Evolutionary conservation across 2,113 vertebrate species (phyloP).

Genomic region (Oncorhynchus tshawytscha): DNA sequence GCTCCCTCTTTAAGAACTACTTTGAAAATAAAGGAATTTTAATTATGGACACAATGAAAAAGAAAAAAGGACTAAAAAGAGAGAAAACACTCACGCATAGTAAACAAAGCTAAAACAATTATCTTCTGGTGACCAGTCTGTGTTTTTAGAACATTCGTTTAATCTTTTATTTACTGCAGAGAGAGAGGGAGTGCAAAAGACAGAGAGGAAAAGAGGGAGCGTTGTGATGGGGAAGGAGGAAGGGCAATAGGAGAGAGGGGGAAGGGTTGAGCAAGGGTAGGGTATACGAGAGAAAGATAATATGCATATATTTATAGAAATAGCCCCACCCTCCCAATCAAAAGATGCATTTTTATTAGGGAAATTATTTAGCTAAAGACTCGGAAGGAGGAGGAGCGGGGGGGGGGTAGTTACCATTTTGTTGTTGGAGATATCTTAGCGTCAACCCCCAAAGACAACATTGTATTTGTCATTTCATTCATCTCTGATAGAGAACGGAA

Average conservation of each 20-base stretch:
- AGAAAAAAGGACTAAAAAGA: constrained; percentile 72
- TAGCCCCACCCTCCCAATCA: constrained; percentile 70
- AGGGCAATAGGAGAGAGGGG: constrained; percentile 24
- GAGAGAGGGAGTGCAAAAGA: constrained; percentile 47
- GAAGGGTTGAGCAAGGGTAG: constrained; percentile 27
- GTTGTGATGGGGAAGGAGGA: constrained; percentile 31
- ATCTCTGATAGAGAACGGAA: constrained; percentile 59
- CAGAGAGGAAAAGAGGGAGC: constrained; percentile 13
- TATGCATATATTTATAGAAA: constrained; percentile 73
- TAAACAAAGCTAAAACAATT: constrained; percentile 84
- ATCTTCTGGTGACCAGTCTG: constrained; percentile 83
- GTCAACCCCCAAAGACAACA: constrained; percentile 69
- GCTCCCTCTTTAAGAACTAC: constrained; percentile 76
- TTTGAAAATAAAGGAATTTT: constrained; percentile 84
- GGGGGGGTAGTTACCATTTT: constrained; percentile 63
- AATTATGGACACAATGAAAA: constrained; percentile 80
- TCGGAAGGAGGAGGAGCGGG: constrained; percentile 11
- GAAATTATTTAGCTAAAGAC: constrained; percentile 66
- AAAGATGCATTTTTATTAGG: constrained; percentile 71
- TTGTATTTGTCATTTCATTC: constrained; percentile 55
- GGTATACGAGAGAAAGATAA: constrained; percentile 60
- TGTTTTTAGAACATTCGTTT: constrained; percentile 81
- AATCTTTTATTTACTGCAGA: constrained; percentile 82
- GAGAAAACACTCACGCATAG: constrained; percentile 75
- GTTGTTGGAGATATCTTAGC: constrained; percentile 65